Percentiles rank a stretch among this genome's conserved stretches.
Evolutionary conservation across 2,113 vertebrate species (phyloP).

Genomic region (Crotalus viridis): DNA sequence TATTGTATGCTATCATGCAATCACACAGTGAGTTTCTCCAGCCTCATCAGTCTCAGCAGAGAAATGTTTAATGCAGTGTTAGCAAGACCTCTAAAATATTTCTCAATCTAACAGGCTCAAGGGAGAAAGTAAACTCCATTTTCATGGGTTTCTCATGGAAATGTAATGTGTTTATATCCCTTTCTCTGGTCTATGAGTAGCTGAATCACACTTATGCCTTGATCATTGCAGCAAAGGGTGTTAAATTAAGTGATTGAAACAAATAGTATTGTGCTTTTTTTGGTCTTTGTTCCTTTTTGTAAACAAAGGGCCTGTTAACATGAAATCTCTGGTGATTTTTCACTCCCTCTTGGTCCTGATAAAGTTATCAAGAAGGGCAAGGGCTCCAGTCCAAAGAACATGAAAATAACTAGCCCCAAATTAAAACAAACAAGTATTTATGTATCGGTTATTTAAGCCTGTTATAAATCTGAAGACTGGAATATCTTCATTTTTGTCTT

Average conservation of each 20-base stretch:
- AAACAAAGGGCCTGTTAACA: background rate
- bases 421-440: background rate
- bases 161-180: background rate
- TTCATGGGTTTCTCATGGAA: background rate
- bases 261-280: background rate
- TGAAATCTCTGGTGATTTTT: background rate
- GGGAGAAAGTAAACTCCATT: background rate
- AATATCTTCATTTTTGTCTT: constrained; percentile 20
- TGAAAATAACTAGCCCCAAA: background rate
- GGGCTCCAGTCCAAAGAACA: background rate
- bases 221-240: background rate
- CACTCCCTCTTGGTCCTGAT: background rate
- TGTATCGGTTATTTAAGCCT: constrained; percentile 11
- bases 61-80: background rate
- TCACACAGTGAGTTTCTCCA: background rate
- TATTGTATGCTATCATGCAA: background rate
- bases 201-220: background rate
- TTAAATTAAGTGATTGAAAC: background rate
- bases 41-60: background rate
- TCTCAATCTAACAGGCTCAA: background rate
- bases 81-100: background rate
- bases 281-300: background rate
- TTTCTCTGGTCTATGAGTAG: background rate
- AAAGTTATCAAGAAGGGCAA: constrained; percentile 44
- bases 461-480: constrained; percentile 9